A percentile compares a stretch with the other conserved stretches of the same genome.
Conservation (phyloP, 2,888 invertebrate species). For the Phyllotreta striolata region DNA sequence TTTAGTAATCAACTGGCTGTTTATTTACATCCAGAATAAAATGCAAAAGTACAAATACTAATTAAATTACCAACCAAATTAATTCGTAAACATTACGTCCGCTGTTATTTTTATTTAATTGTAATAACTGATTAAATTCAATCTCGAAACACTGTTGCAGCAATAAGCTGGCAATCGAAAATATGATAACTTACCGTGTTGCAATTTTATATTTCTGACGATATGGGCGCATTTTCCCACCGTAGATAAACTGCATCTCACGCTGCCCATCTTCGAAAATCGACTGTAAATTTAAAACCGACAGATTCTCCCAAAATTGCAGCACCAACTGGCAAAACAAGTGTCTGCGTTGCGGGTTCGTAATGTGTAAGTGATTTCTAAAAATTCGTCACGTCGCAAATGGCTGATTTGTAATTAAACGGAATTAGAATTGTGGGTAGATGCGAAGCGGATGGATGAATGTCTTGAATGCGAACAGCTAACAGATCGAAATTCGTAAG, state of each 20-base stretch:
- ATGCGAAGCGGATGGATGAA: conserved; percentile 8
- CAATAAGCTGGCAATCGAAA: conserved; percentile 11
- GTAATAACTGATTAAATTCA: neutral
- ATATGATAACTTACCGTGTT: conserved; percentile 55
- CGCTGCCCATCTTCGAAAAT: conserved; percentile 47
- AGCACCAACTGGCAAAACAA: neutral
- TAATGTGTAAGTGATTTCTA: neutral
- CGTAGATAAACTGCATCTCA: conserved; percentile 59
- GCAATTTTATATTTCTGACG: conserved; percentile 55
- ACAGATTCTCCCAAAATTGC: neutral
- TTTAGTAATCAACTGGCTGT: neutral
- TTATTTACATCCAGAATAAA: neutral
- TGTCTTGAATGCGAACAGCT: conserved; percentile 15
- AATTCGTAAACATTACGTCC: neutral
- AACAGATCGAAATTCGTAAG: conserved; percentile 28
- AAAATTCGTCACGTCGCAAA: conserved; percentile 52
- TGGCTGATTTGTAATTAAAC: conserved; percentile 40
- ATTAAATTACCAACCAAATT: conserved; percentile 1
- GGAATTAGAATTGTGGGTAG: conserved; percentile 20
- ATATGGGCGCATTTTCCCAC: conserved; percentile 60
- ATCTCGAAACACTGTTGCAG: neutral
- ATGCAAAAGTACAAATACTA: conserved; percentile 2
- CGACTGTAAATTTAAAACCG: neutral
- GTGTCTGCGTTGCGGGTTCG: neutral
- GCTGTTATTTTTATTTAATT: conserved; percentile 2